phyloP scores from a whole-genome alignment of 2,888 invertebrate species.

The Sicus ferrugineus region DNA sequence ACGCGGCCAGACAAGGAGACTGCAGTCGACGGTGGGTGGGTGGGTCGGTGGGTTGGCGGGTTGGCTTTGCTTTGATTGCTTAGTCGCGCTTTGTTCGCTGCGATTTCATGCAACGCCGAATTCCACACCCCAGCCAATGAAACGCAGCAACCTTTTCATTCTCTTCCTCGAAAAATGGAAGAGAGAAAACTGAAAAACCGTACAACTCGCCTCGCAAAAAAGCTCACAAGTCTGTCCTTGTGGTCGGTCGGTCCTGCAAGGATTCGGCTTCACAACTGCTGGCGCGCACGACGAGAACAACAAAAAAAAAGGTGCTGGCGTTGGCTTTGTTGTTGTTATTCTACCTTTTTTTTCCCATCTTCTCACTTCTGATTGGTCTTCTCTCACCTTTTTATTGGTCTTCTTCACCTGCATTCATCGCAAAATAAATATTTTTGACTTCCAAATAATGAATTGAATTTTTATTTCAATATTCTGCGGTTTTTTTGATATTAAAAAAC shows the following conservation, averaged over 20 bases:
- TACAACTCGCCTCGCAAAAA: too few species aligned
- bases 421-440: too few species aligned
- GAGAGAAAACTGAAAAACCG: too few species aligned
- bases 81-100: not conserved
- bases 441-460: too few species aligned
- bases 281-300: not conserved
- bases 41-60: not conserved
- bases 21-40: not conserved
- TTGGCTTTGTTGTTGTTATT: not conserved
- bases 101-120: not conserved
- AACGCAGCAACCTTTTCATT: too few species aligned
- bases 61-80: not conserved
- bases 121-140: not conserved
- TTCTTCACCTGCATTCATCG: too few species aligned
- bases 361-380: not conserved
- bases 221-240: too few species aligned
- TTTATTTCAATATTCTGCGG: too few species aligned
- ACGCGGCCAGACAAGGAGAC: not conserved
- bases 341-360: not conserved
- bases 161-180: too few species aligned
- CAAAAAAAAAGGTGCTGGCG: not conserved
- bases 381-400: not conserved
- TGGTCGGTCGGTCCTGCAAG: conserved; percentile 23
- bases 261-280: conserved; percentile 23
- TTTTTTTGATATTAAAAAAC: too few species aligned